Evolutionary conservation across 2,113 vertebrate genomes (phyloP), one percentile per base, ranked within the genome.

Genomic region (Salminus brasiliensis): DNA sequence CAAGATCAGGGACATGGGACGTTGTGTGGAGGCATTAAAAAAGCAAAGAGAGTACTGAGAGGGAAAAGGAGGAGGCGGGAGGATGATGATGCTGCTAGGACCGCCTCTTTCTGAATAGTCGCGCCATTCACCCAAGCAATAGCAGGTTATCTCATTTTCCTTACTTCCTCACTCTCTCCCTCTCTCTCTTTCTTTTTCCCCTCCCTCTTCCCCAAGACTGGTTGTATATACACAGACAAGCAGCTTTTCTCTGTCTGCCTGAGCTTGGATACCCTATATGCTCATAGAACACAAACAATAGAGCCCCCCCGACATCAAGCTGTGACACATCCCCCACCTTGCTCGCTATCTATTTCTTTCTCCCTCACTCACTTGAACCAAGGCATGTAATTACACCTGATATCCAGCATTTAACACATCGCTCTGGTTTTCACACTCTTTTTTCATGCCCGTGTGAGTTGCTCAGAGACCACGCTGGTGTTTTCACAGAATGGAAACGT

Each of bases 191-290:
- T 39, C 66, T 41, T 23, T 76, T 25, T 43, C 13, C 47, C 78
- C 59, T 43, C 45, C 29, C 32, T 9, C 18, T 45, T 32, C 57
- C 86, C 84, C 32, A 55, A 83, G 82, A 88, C 78, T 77, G 83
- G 82, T 84, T 65, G 79, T 81, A 82, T 92, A 90, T 92, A 92
- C 92, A 93, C 89, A 92, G 83, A 90, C 89, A 86, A 88, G 89
- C 89, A 88, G 88, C 86, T 83, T 87, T 89, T 83, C 79, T 80
- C 30, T 12, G 63, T 79, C 68, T 45, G 34, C 43, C 39, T 59
- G 66, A 66, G 30, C 53, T 75, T 78, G 53, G 47, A 81, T 80
- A 72, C 78, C 70, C 34, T 41, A 36, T 84, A 81, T 72, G 75
- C 69, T 83, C 76, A 85, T 79, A 62, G 12, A 75, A 85, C 70